These are phyloP conservation scores for Brachymystax lenok DNA, from an alignment of 2,797 vertebrate genomes.

Conservation along the genomic window DNA sequence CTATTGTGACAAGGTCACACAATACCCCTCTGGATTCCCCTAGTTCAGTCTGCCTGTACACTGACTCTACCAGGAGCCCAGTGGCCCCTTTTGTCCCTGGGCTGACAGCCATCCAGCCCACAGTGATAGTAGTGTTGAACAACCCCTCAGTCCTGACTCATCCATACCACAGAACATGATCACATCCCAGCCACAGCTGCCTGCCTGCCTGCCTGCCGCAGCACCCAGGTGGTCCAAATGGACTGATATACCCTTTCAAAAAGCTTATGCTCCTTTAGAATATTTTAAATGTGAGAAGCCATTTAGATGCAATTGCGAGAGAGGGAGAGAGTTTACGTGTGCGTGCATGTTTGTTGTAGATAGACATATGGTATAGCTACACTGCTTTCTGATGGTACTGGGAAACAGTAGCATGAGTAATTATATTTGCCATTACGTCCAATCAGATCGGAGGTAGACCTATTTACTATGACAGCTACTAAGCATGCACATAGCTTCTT, in stretches of 20 bases:
- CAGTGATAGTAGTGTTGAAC: conserved; percentile 15
- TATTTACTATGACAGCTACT: conserved; percentile 27
- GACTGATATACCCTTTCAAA: neutral
- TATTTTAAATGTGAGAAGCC: conserved; percentile 14
- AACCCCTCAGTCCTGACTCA: conserved; percentile 57
- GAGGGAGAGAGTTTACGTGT: conserved; percentile 10
- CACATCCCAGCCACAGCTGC: neutral
- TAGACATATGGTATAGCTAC: neutral
- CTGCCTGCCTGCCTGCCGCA: neutral
- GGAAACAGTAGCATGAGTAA: conserved; percentile 16
- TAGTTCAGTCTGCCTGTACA: no score
- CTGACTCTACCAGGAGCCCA: neutral
- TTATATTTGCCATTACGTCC: conserved; percentile 2
- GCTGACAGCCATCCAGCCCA: neutral
- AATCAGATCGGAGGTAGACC: conserved; percentile 31
- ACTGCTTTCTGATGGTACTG: conserved; percentile 24
- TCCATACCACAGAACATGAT: conserved; percentile 37
- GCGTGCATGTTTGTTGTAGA: conserved; percentile 21
- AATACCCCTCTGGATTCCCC: no score
- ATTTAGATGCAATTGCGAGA: neutral
- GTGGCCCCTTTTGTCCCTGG: no score
- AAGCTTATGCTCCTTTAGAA: neutral
- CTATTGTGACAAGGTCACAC: no score
- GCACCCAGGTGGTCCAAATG: neutral
- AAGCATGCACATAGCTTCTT: conserved; percentile 20